Evolutionary conservation across 1,140 invertebrate genomes (phyloP).

Genomic region (Antheraea pernyi): DNA sequence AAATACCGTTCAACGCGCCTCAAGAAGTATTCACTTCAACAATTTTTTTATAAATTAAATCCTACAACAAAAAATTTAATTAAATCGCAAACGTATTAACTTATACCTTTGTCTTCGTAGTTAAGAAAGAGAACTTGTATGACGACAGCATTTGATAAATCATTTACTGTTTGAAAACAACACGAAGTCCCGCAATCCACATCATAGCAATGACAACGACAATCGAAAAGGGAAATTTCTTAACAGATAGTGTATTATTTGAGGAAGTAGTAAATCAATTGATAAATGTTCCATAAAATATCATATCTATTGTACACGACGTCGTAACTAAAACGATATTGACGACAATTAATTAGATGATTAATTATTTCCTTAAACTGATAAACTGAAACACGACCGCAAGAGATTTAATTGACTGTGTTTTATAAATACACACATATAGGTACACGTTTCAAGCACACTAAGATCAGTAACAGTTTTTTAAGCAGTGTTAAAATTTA

Average conservation of each 20-base stretch:
- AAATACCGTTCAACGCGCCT: too few relatives aligned
- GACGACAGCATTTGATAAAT: too few relatives aligned
- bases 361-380: conserved; percentile 33
- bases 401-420: neutral
- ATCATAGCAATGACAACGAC: neutral
- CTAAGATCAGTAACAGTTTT: too few relatives aligned
- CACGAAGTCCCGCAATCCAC: neutral
- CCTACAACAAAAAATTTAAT: too few relatives aligned
- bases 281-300: conserved; percentile 22
- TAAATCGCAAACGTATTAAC: too few relatives aligned
- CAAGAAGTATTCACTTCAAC: too few relatives aligned
- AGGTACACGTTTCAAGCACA: too few relatives aligned
- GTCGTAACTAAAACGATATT: conserved; percentile 14
- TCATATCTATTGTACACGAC: neutral
- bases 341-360: conserved; percentile 23
- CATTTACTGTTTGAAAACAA: neutral
- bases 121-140: too few relatives aligned
- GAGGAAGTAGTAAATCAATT: conserved; percentile 24
- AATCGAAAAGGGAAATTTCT: neutral
- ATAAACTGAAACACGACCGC: conserved; percentile 23
- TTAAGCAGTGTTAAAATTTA: too few relatives aligned
- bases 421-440: neutral
- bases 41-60: too few relatives aligned
- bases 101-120: too few relatives aligned
- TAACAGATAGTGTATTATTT: conserved; percentile 6